Evolutionary conservation across 2,797 vertebrate species (phyloP), one percentile per base, ranked within the genome.

Genomic region (Pogoniulus pusillus): DNA sequence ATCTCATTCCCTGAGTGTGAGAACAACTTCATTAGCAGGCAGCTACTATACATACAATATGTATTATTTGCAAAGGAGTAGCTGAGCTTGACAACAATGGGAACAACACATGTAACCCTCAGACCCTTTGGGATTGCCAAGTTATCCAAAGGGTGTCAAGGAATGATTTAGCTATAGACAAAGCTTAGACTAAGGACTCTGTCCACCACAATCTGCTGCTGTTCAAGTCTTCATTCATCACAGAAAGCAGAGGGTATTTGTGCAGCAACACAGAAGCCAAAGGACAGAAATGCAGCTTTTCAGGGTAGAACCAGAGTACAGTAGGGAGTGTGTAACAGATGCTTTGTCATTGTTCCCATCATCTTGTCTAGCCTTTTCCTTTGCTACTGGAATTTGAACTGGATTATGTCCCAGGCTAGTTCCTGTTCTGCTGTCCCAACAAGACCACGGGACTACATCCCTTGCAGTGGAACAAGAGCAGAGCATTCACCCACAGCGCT

Each of bases 351-450:
- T 7, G 29, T 41, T 87, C 59, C 72, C 41, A 29, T 9, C 62
- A 57, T 29, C 78, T 74, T 69, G 71, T 63, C 58, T 69, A 75
- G 68, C 1, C 4, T 58, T 82, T 75, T 57, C 54, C 58, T 90
- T 65, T 90, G 89, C 59, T 91, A 71, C 58, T 79, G 81, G 81
- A 93, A 82, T 32, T 32, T 62, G 57, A 76, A 73, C 45, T 73
- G 66, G 34, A 43, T 87, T 60, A 70, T 1, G 2, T 72, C 30
- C 64, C 1, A 0, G 70, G 47, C 26, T 19, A 78, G 77, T 34
- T 81, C 20, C 47, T 43, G 35, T 62, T 73, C 66, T 77, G 68
- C 54, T 84, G 49, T 60, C 57, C 62, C 87, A 90, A 30, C 20
- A 77, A 80, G 65, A 76, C 26, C 51, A 35, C 35, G 34, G n/a